phyloP scores from a whole-genome alignment of 2,797 vertebrate genomes.

The Eulemur rubriventer region DNA sequence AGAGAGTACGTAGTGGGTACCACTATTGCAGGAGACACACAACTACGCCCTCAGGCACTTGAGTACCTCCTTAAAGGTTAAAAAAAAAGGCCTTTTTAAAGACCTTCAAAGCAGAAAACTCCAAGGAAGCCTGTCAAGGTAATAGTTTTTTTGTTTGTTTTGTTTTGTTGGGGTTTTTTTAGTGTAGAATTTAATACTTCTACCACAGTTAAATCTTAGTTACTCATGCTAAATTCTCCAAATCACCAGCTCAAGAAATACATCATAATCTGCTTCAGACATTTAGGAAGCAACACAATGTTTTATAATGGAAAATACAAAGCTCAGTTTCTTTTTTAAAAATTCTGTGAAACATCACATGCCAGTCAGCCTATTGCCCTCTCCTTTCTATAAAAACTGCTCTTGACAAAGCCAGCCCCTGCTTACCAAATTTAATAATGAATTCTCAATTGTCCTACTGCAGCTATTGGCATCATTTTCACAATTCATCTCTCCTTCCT shows the following conservation, averaged over 20 bases:
- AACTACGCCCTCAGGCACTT: neutral
- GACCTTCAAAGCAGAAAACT: neutral
- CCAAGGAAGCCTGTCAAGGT: neutral
- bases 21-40: neutral
- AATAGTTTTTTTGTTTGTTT: neutral
- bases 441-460: no score
- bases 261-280: neutral
- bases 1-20: neutral
- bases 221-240: neutral
- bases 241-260: neutral
- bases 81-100: neutral
- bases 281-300: neutral
- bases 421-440: fast-evolving
- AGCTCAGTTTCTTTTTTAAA: neutral
- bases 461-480: neutral
- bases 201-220: neutral
- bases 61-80: neutral
- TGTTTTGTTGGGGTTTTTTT: neutral
- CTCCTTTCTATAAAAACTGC: neutral
- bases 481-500: neutral
- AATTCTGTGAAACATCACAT: neutral
- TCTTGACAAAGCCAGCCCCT: neutral
- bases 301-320: neutral
- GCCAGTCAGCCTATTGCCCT: neutral
- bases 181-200: neutral